Evolutionary conservation across 2,113 vertebrate genomes (phyloP).

Genomic region (Cephalopterus ornatus): DNA sequence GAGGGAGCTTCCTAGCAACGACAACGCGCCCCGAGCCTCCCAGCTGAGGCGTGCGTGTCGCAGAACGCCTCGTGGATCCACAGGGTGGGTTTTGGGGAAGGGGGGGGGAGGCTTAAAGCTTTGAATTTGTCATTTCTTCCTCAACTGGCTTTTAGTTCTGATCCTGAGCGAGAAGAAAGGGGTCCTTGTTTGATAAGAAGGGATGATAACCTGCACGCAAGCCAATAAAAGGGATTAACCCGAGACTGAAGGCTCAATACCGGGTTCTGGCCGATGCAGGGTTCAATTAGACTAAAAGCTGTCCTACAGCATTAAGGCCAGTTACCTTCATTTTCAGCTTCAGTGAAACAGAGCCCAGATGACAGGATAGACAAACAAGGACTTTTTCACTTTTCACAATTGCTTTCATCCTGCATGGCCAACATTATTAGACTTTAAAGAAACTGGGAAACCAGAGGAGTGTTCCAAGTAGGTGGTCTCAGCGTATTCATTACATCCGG

Average conservation of each 20-base stretch:
- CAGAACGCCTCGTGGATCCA: not conserved
- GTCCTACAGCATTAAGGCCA: slow-evolving; percentile 34
- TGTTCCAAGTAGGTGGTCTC: slow-evolving; percentile 55
- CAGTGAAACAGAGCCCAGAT: slow-evolving; percentile 60
- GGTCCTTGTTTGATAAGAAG: slow-evolving; percentile 65
- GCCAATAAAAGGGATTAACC: slow-evolving; percentile 60
- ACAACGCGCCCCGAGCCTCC: not conserved
- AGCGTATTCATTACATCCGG: slow-evolving; percentile 14
- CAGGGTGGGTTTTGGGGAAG: not conserved
- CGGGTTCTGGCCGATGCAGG: not conserved
- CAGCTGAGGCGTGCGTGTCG: not conserved
- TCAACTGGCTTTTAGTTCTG: slow-evolving; percentile 41
- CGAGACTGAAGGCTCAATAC: slow-evolving; percentile 43
- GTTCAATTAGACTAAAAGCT: slow-evolving; percentile 68
- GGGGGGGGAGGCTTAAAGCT: not conserved
- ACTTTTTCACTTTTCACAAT: slow-evolving; percentile 61
- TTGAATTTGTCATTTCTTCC: slow-evolving; percentile 60
- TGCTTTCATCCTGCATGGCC: slow-evolving; percentile 56
- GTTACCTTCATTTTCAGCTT: slow-evolving; percentile 54
- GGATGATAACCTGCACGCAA: slow-evolving; percentile 45
- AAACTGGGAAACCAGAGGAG: slow-evolving; percentile 46
- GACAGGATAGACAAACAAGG: slow-evolving; percentile 60
- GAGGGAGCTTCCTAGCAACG: slow-evolving; percentile 41
- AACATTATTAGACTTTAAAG: slow-evolving; percentile 62
- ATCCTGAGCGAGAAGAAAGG: slow-evolving; percentile 43